A percentile compares a stretch with the other conserved stretches of the same genome.
Conservation (phyloP, 2,113 vertebrate species). For the Suricata suricatta region DNA sequence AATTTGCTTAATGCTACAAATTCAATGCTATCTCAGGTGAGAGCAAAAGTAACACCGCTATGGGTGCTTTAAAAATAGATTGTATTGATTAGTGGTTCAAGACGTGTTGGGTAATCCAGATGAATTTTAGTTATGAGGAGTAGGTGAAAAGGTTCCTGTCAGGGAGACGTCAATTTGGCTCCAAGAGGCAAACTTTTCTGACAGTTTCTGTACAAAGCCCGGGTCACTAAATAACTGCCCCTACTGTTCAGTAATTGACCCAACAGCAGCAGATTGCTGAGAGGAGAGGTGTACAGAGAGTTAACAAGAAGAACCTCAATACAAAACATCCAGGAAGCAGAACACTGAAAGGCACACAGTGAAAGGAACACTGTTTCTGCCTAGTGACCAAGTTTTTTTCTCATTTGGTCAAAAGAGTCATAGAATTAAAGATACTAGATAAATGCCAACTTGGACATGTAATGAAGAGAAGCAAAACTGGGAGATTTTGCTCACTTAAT, state of each 20-base stretch:
- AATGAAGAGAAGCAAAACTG: not conserved
- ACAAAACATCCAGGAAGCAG: not conserved
- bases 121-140: conserved; percentile 17
- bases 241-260: not conserved
- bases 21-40: not conserved
- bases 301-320: not conserved
- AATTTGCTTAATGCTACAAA: not conserved
- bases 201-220: not conserved
- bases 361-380: not conserved
- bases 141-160: conserved; percentile 18
- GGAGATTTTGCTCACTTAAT: not conserved
- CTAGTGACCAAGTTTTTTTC: not conserved
- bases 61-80: not conserved
- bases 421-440: not conserved
- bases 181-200: not conserved
- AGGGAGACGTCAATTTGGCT: not conserved
- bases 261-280: not conserved
- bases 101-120: not conserved
- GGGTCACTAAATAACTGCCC: not conserved
- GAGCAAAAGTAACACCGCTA: not conserved
- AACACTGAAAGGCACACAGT: not conserved
- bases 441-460: not conserved
- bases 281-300: not conserved
- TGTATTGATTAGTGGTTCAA: not conserved
- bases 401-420: not conserved